These are phyloP conservation scores for Molorchus minor DNA, from an alignment of 2,888 invertebrate species.

Conservation along the genomic window DNA sequence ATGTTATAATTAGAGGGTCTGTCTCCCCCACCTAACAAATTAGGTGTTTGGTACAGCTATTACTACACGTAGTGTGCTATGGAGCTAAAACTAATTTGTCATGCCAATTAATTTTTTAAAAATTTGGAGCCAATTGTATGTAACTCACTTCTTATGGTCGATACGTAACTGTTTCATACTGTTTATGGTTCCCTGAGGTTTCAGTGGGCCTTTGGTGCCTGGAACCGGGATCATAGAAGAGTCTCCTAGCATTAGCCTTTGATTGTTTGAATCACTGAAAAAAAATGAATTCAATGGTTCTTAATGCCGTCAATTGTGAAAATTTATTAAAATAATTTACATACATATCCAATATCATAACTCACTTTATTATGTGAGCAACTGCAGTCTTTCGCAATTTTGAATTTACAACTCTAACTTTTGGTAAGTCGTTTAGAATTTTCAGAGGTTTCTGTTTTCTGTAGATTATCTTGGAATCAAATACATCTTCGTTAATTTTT, in stretches of 20 bases:
- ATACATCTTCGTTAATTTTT: constrained; percentile 69
- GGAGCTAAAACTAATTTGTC: constrained; percentile 29
- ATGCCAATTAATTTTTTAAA: too few relatives aligned
- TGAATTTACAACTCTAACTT: constrained; percentile 81
- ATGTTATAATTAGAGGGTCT: constrained; percentile 7
- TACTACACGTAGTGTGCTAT: neutral
- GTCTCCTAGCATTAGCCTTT: constrained; percentile 89
- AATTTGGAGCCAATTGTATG: constrained; percentile 41
- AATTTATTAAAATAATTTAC: constrained; percentile 1
- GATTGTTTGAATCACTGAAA: constrained; percentile 90
- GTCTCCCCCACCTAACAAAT: neutral
- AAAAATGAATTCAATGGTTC: constrained; percentile 9
- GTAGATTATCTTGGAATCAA: constrained; percentile 79
- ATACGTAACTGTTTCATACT: constrained; percentile 82
- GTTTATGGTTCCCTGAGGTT: constrained; percentile 88
- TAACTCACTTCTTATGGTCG: constrained; percentile 84
- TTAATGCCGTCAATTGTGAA: too few relatives aligned
- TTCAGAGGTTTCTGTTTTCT: constrained; percentile 85
- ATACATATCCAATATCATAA: neutral
- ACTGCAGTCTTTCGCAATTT: constrained; percentile 84
- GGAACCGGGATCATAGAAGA: constrained; percentile 92
- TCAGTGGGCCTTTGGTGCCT: constrained; percentile 78
- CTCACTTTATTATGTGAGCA: constrained; percentile 86
- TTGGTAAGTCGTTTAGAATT: constrained; percentile 82
- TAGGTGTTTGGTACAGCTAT: constrained; percentile 7